Evolutionary conservation across 1,140 invertebrate genomes (phyloP), one percentile per base, ranked within the genome.

Genomic region (Mizuhopecten yessoensis): DNA sequence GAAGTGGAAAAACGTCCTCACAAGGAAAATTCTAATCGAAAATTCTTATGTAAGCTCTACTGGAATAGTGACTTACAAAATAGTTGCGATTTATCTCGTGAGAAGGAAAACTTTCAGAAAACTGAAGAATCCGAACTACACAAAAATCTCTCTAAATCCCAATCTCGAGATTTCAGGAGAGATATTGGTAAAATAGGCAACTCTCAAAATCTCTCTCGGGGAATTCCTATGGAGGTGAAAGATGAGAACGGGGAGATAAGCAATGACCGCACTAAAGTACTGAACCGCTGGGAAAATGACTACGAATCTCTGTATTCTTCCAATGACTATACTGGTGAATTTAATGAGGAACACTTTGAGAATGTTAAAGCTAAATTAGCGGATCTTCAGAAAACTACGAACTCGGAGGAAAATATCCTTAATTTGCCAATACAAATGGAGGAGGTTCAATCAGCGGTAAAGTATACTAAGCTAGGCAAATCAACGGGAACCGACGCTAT

Each of bases 401-500:
- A 1, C 20, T 20, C 45, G 20, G 45, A 49, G 3, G 45, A 49
- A 23, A 49, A 15, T 49, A 49, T 49, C 45, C 45, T 49, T 49
- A 49, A 49, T 49, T 17, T 13, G 45, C 45, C 45, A 49, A 49
- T 49, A 20, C 45, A 20, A 49, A 9, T 49, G 3, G 45, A 49
- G 20, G 45, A 49, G 20, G 45, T 49, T 49, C 45, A 49, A 49
- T 49, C 45, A 49, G 45, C 45, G 15, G 20, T 49, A 49, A 49
- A 23, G 11, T 10, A 49, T 49, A 17, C 20, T 2, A 49, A 49
- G 20, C 45, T 49, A 1, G 45, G 45, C 45, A 88, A 90, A 90
- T 39, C 90, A n/a, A 88, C 45, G 7, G 87, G 90, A n/a, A 86
- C 75, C 33, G 90, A 90, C 34, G 34, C 34, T 33, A 90, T 90